Evolutionary conservation across 2,797 vertebrate genomes (phyloP).

Genomic region (Oophaga sylvatica): DNA sequence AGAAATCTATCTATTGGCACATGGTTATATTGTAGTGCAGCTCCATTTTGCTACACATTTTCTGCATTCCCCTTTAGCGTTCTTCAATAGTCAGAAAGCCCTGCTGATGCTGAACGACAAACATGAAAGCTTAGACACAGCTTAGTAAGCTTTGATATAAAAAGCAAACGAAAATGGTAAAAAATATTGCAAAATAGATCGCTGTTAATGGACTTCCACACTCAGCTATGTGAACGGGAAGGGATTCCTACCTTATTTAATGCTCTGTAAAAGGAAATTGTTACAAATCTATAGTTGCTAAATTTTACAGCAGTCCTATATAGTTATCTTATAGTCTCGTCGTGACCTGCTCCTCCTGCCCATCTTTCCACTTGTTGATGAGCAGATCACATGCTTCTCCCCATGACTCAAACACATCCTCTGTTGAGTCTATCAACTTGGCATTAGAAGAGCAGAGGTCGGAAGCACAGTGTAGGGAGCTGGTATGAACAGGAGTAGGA

Average conservation of each 20-base stretch:
- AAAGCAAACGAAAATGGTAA: constrained; percentile 64
- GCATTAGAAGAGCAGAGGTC: constrained; percentile 92
- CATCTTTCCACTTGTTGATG: constrained; percentile 85
- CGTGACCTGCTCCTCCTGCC: constrained; percentile 89
- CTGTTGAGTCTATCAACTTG: constrained; percentile 91
- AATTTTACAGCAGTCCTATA: constrained; percentile 65
- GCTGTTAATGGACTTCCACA: constrained; percentile 58
- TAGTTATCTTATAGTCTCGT: constrained; percentile 87
- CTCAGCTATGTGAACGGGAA: constrained; percentile 63
- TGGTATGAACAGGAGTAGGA: constrained; percentile 83
- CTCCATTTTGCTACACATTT: constrained; percentile 30
- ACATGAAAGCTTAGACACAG: constrained; percentile 41
- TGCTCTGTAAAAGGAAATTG: constrained; percentile 66
- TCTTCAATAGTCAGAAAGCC: constrained; percentile 38
- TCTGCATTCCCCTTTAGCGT: constrained; percentile 31
- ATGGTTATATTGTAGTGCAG: constrained; percentile 12
- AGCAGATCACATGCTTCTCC: constrained; percentile 87
- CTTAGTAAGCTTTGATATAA: constrained; percentile 62
- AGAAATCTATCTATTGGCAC: background rate
- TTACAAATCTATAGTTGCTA: constrained; percentile 65
- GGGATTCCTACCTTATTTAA: constrained; percentile 63
- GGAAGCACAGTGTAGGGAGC: constrained; percentile 94
- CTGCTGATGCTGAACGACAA: constrained; percentile 34
- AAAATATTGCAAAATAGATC: constrained; percentile 69
- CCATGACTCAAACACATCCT: constrained; percentile 92